Conservation (phyloP, 2,797 vertebrate species). For the Strix occidentalis region DNA sequence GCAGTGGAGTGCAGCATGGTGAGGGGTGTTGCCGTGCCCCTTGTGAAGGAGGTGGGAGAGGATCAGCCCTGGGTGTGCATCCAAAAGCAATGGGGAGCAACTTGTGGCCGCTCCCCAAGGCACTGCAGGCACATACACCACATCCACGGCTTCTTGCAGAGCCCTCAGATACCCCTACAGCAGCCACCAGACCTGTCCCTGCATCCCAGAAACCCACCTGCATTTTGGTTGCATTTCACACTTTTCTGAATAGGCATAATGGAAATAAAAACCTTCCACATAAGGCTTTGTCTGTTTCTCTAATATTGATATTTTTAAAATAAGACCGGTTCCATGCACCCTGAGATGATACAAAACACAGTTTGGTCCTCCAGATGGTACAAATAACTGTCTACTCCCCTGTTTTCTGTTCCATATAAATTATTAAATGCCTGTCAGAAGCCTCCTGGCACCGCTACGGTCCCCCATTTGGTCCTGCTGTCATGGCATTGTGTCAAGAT, state of each 20-base stretch:
- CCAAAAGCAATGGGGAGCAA: accelerated
- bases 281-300: not conserved
- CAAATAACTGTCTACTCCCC: not conserved
- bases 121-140: not conserved
- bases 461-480: not conserved
- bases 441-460: not conserved
- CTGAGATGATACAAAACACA: not conserved
- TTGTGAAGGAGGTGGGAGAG: not conserved
- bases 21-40: not conserved
- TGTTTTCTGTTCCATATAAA: not conserved
- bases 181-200: not conserved
- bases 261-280: not conserved
- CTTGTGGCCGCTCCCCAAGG: not conserved
- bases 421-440: not conserved
- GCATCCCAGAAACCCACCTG: not conserved
- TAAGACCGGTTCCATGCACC: too few relatives aligned
- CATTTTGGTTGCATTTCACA: not conserved
- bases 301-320: not conserved
- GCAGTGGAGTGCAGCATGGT: accelerated
- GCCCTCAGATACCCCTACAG: accelerated
- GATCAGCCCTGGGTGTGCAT: accelerated
- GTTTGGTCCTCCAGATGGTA: not conserved
- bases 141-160: not conserved
- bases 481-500: not conserved
- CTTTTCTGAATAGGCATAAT: not conserved